phyloP scores from a whole-genome alignment of 2,888 invertebrate genomes.

The Erynnis tages region DNA sequence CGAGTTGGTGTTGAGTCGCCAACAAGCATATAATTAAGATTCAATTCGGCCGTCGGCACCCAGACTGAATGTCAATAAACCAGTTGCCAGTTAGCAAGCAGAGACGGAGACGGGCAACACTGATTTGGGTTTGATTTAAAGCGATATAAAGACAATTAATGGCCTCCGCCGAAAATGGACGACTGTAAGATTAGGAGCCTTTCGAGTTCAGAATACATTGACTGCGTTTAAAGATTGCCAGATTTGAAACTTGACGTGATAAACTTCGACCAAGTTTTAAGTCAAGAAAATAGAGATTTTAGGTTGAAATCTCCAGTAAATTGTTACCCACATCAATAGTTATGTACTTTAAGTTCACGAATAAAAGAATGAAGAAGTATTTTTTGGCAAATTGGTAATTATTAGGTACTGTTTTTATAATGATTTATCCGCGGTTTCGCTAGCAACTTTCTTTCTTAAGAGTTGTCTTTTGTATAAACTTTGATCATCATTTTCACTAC shows the following conservation, averaged over 20 bases:
- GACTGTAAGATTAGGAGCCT: not conserved
- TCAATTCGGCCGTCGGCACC: conserved; percentile 48
- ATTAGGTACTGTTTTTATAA: no score
- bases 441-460: no score
- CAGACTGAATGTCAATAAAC: conserved; percentile 61
- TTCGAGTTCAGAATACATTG: not conserved
- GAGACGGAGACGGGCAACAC: conserved; percentile 37
- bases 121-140: conserved; percentile 48
- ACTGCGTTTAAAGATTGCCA: not conserved
- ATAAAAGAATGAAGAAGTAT: no score
- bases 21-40: conserved; percentile 48
- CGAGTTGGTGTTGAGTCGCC: conserved; percentile 8
- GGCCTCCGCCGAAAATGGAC: conserved; percentile 22
- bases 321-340: no score
- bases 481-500: no score
- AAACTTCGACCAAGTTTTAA: no score
- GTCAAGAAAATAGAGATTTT: no score
- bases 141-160: conserved; percentile 50
- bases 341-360: no score
- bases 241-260: not conserved
- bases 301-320: no score
- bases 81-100: conserved; percentile 45
- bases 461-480: no score
- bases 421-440: no score
- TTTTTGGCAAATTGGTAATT: no score